These are phyloP conservation scores for Drosophila sturtevanti DNA, from an alignment of 1,140 invertebrate species.

Conservation along the genomic window DNA sequence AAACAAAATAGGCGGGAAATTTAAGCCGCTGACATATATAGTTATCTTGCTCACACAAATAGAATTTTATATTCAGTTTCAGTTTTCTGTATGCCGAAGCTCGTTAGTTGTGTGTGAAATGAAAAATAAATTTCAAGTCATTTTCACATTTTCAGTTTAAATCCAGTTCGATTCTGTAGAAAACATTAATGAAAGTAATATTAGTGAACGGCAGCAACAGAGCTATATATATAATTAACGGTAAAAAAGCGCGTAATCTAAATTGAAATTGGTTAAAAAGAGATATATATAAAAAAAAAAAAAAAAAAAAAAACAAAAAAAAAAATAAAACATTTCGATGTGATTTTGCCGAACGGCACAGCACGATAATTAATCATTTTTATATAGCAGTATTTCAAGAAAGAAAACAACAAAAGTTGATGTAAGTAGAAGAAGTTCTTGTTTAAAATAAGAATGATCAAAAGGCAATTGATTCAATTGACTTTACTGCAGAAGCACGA, in stretches of 20 bases:
- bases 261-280: neutral
- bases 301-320: neutral
- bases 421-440: too few species aligned
- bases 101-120: neutral
- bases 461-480: too few species aligned
- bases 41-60: neutral
- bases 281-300: too few species aligned
- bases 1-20: neutral
- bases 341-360: neutral
- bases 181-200: neutral
- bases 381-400: neutral
- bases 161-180: neutral
- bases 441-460: too few species aligned
- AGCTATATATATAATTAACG: neutral
- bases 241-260: neutral
- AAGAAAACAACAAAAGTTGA: neutral
- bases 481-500: slow-evolving; percentile 14
- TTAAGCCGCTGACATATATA: neutral
- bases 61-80: neutral
- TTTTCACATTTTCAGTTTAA: neutral
- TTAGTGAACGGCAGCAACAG: neutral
- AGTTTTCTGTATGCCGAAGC: neutral
- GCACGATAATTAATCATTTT: neutral
- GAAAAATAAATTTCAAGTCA: slow-evolving; percentile 1
- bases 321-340: neutral